Conservation (phyloP, 2,797 vertebrate species). For the Ctenopoma multispine region DNA sequence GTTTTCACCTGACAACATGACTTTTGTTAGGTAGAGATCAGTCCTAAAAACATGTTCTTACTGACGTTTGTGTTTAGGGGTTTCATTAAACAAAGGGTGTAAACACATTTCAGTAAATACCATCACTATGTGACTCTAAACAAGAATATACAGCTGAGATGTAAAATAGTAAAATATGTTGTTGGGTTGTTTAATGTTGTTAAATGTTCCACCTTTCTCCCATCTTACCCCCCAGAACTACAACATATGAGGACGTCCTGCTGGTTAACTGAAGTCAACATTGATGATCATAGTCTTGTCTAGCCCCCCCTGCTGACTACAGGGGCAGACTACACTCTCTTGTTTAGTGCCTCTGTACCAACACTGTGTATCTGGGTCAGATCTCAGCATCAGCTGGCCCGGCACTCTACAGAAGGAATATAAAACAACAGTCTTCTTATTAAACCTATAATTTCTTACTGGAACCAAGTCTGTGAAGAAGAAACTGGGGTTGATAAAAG, state of each 20-base stretch:
- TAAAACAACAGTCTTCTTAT: background rate
- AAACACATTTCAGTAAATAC: background rate
- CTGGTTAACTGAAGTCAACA: conserved; percentile 81
- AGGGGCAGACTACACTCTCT: conserved; percentile 36
- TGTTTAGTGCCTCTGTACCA: background rate
- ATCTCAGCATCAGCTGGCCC: conserved; percentile 18
- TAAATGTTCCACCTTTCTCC: background rate
- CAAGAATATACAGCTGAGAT: background rate
- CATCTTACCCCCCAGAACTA: conserved; percentile 75
- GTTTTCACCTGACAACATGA: no score
- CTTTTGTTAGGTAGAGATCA: no score
- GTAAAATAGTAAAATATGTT: background rate
- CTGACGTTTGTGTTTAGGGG: no score
- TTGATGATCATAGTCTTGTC: conserved; percentile 23
- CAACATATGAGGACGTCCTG: conserved; percentile 85
- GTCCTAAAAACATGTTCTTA: no score
- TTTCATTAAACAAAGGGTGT: no score
- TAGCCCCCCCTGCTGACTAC: conserved; percentile 63
- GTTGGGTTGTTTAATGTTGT: background rate
- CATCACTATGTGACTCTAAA: background rate
- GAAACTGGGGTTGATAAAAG: background rate
- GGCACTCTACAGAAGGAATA: conserved; percentile 3
- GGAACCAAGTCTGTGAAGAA: background rate
- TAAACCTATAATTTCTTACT: background rate
- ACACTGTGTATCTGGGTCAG: conserved; percentile 30